Evolutionary conservation across 53 echinoderm and acorn worm genomes (phyloP).

Genomic region (Paracentrotus lividus): DNA sequence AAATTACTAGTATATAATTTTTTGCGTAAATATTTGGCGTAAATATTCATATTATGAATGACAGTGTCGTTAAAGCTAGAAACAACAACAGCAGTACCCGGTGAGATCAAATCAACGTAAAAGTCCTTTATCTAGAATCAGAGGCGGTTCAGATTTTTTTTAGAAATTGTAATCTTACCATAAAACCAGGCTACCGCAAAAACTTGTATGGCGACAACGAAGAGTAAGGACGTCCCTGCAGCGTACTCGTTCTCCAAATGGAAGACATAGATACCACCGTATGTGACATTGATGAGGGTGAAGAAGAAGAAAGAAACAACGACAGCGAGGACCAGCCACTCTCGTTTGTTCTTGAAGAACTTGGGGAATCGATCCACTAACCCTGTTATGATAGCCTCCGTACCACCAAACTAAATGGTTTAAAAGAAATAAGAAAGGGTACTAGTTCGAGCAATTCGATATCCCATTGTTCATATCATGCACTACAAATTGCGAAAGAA

Average conservation of each 20-base stretch:
- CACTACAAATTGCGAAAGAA: no score
- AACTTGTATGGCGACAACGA: conserved; percentile 83
- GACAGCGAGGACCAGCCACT: conserved; percentile 78
- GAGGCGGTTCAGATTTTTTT: no score
- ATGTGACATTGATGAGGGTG: conserved; percentile 86
- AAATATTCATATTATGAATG: no score
- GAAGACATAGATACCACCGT: conserved; percentile 93
- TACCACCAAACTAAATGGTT: conserved; percentile 86
- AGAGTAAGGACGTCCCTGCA: conserved; percentile 77
- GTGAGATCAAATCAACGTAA: no score
- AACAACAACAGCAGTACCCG: no score
- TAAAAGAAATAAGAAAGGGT: not conserved
- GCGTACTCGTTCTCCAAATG: conserved; percentile 84
- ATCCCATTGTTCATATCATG: no score
- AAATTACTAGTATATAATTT: no score
- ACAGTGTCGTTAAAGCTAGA: no score
- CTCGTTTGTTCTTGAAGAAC: conserved; percentile 79
- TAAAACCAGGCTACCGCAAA: conserved; percentile 89
- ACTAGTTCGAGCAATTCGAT: not conserved
- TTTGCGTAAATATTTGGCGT: no score
- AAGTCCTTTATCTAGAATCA: no score
- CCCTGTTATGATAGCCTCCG: conserved; percentile 94
- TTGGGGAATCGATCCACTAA: conserved; percentile 82
- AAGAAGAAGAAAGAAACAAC: conserved; percentile 86
- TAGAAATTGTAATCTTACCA: conserved; percentile 73